Base-by-base conservation (phyloP, 2,888 invertebrate genomes). In the Mechanitis mazaeus region DNA sequence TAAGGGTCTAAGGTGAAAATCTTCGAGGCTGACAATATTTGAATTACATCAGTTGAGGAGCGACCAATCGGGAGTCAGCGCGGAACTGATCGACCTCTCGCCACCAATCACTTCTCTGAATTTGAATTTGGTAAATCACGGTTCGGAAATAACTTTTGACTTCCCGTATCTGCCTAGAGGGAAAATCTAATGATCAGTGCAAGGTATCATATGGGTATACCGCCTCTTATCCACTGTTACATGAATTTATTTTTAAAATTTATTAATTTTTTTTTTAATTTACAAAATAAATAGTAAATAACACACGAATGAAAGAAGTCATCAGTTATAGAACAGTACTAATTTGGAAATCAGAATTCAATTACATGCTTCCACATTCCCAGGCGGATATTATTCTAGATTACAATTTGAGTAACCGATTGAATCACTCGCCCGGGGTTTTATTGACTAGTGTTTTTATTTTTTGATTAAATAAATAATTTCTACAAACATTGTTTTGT, bases 21-120 rank as follows among this genome's bases (percentile, higher is more conserved):
- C 80, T 76, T 73, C 75, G 76, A 79, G 80, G 82, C 81, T 84
- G 85, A 85, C 81, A 87, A 86, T 88, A 86, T 88, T 87, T 86
- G 85, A 86, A 86, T 87, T 86, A 84, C 80, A 87, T 88, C 84
- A 82, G 73, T 75, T 83, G 82, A 79, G 79, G 76, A 77, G 73
- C 78, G 66, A 72, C 89, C 87, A 87, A 88, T 87, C 72, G 79
- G 75, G 60, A 60, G 3, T 61, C 70, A 68, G 72, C 63, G 68
- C 69, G 63, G 66, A 63, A 60, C 70, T 68, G 72, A 74, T 68
- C 70, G 69, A 66, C 66, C 58, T 67, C 64, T 65, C 62, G 45
- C 75, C 65, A 65, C 86, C 86, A 86, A 86, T 86, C 71, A 74
- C 71, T 75, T 69, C 63, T 62, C 64, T 61, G 76, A 69, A 78